Evolutionary conservation across 2,888 invertebrate genomes (phyloP).

Genomic region (Eristalinus aeneus): DNA sequence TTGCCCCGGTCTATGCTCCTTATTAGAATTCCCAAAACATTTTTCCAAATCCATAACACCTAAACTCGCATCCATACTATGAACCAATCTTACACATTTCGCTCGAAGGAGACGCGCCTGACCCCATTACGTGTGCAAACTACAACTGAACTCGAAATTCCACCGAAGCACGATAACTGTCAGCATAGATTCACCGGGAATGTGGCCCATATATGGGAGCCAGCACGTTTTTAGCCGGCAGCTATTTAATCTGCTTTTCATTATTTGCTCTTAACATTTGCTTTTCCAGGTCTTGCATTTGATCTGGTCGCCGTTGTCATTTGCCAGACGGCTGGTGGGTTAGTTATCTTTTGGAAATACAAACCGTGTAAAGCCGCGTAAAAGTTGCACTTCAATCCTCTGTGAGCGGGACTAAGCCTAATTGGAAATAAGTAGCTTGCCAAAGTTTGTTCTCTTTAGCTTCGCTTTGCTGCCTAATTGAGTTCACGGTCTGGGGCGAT

Average conservation of each 20-base stretch:
- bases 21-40: not conserved
- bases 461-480: not conserved
- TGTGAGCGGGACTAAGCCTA: not conserved
- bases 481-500: not conserved
- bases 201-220: not conserved
- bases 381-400: not conserved
- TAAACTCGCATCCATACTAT: not conserved
- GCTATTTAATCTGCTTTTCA: not conserved
- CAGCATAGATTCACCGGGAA: not conserved
- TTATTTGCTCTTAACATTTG: too few species aligned
- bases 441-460: not conserved
- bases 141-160: not conserved
- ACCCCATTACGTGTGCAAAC: not conserved
- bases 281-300: not conserved
- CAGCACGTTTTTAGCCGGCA: not conserved
- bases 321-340: not conserved
- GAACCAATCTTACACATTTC: not conserved
- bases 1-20: not conserved
- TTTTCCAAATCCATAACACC: not conserved
- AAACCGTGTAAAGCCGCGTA: not conserved
- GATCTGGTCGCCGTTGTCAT: not conserved
- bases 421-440: not conserved
- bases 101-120: not conserved
- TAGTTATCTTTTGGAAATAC: not conserved
- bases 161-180: not conserved